Percentiles rank a stretch among this genome's conserved stretches.
Conservation (phyloP, 2,113 vertebrate genomes). For the Chaenogobius annularis region DNA sequence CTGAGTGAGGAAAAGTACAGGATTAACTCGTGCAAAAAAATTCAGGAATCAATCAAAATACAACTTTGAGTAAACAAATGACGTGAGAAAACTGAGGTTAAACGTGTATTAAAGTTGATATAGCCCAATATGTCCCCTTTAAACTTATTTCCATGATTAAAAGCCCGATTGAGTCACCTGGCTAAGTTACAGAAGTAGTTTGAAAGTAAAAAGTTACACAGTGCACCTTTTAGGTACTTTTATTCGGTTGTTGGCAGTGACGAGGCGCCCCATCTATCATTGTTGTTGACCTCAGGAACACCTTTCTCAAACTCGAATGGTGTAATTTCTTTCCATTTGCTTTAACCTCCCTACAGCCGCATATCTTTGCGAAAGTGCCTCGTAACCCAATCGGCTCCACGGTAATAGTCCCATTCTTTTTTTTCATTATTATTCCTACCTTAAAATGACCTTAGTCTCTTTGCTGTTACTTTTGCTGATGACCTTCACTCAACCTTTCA, state of each 20-base stretch:
- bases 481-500: conserved; percentile 39
- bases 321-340: neutral
- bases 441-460: conserved; percentile 3
- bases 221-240: neutral
- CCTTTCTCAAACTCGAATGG: neutral
- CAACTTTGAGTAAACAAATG: too few species aligned
- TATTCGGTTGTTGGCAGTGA: neutral
- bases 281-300: neutral
- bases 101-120: too few species aligned
- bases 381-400: neutral
- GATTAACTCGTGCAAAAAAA: too few species aligned
- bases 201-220: neutral
- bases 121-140: too few species aligned
- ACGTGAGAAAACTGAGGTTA: too few species aligned
- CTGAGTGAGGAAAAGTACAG: too few species aligned
- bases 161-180: neutral
- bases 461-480: neutral
- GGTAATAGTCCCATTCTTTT: neutral
- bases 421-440: neutral
- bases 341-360: neutral
- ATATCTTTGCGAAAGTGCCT: conserved; percentile 2
- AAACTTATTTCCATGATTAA: neutral
- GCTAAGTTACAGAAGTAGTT: neutral
- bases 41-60: too few species aligned
- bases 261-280: neutral